These are phyloP conservation scores for Sclerurus mexicanus DNA, from an alignment of 2,113 vertebrate genomes.

Conservation along the genomic window DNA sequence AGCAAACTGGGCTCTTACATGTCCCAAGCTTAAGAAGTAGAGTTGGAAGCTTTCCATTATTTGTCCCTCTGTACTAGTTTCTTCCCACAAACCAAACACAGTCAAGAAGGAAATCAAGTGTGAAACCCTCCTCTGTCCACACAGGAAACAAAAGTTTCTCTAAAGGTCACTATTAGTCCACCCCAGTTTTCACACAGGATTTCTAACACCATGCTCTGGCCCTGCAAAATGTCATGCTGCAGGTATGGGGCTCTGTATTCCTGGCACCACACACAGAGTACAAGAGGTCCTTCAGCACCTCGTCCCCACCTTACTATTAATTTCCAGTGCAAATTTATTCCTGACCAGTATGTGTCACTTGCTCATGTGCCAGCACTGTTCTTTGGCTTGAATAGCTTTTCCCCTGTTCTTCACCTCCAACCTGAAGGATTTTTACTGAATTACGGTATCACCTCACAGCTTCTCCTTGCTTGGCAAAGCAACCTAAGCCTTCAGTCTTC, in stretches of 20 bases:
- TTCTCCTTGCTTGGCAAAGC: neutral
- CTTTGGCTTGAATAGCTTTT: neutral
- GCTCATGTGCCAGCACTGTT: neutral
- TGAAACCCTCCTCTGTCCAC: neutral
- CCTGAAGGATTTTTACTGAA: neutral
- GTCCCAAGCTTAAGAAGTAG: neutral
- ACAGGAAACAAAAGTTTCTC: neutral
- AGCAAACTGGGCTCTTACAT: neutral
- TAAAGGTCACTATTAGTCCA: neutral
- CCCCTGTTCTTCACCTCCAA: neutral
- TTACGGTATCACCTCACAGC: neutral
- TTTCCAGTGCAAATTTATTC: neutral
- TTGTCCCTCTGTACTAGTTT: neutral
- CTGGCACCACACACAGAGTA: neutral
- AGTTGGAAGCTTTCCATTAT: constrained; percentile 24
- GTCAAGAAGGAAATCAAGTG: neutral
- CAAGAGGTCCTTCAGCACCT: neutral
- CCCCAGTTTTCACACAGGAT: neutral
- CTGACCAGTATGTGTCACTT: neutral
- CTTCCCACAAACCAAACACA: constrained; percentile 9
- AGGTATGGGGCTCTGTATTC: neutral
- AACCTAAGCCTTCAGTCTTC: neutral
- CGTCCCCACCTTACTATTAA: neutral
- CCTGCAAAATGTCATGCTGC: neutral
- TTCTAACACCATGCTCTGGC: neutral